A percentile compares a stretch with the other conserved stretches of the same genome.
phyloP scores from a whole-genome alignment of 2,797 vertebrate species.

The Siniperca scherzeri region DNA sequence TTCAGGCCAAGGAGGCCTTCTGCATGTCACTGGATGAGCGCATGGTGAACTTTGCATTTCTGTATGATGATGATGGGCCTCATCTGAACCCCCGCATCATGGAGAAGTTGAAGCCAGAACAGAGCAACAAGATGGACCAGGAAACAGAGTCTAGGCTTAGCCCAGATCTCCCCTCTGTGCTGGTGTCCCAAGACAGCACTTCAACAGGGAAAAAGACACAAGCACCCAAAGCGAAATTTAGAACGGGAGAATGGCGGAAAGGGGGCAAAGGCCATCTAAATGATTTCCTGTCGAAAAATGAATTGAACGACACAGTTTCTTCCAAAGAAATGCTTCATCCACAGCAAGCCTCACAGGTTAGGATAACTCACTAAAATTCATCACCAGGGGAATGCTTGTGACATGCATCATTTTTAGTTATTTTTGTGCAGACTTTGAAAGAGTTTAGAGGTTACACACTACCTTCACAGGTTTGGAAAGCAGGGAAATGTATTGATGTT shows the following conservation, averaged over 20 bases:
- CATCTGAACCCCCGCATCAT: conserved; percentile 90
- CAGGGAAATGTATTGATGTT: neutral
- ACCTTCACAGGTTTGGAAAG: neutral
- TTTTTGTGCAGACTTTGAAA: neutral
- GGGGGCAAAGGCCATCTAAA: conserved; percentile 14
- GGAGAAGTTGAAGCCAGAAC: conserved; percentile 85
- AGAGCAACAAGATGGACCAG: conserved; percentile 17
- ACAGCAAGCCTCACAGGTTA: conserved; percentile 45
- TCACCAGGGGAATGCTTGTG: neutral
- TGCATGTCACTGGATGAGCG: conserved; percentile 89
- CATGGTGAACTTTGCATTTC: conserved; percentile 91
- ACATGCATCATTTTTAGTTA: neutral
- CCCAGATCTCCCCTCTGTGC: conserved; percentile 64
- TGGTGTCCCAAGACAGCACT: conserved; percentile 72
- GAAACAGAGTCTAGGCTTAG: conserved; percentile 57
- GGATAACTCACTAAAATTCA: neutral
- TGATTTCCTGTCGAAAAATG: conserved; percentile 49
- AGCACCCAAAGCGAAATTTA: conserved; percentile 47
- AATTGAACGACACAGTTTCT: conserved; percentile 16
- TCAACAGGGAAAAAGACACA: conserved; percentile 66
- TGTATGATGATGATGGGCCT: conserved; percentile 90
- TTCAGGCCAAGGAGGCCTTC: conserved; percentile 92
- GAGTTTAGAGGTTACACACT: no score
- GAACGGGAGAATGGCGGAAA: conserved; percentile 27
- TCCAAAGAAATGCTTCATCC: conserved; percentile 41